Base-by-base conservation (phyloP, 2,888 invertebrate genomes). In the Matsumyia berberina region DNA sequence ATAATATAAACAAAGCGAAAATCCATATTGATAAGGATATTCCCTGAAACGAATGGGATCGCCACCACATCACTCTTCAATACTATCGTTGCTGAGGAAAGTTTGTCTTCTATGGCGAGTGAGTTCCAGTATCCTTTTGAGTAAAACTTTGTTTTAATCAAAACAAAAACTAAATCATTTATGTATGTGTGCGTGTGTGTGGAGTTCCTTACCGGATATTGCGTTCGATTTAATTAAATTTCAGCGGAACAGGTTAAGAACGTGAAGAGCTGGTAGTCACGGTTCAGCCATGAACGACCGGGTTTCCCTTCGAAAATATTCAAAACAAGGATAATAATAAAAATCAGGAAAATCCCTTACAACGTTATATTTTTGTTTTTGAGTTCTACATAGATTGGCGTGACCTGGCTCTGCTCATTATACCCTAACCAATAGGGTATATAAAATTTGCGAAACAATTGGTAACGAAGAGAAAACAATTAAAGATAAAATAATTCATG, bases 181-280 rank as follows among this genome's bases (percentile, higher is more conserved):
- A 60, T 42, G 42, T 7, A 42, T 29, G 31, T 29, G 42, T 9
- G 31, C 24, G 60, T 57, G 57, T 57, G 57, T 24, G 4, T n/a
- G n/a, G n/a, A 4, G 4, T 3, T 57, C 11, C 57, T n/a, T 24
- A 17, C 15, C 29, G 60, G 60, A 60, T 60, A 60, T 60, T 60
- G 60, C 60, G 42, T 42, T 60, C 42, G n/a, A 44, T 60, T 60
- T 60, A 60, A 60, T 60, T 60, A 60, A 60, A 60, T 60, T 60
- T 44, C 15, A 60, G 9, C 42, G 42, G 15, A 60, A 15, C 42
- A 24, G 60, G 42, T 60, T 60, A 39, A 58, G 58, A 44, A 42
- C 58, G 11, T 29, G n/a, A 49, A 24, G n/a, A 49, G 49, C 49
- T n/a, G 24, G n/a, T 49, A 49, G 24, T 49, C 49, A 19, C 49